Evolutionary conservation across 2,797 vertebrate genomes (phyloP), one percentile per base, ranked within the genome.

Genomic region (Columba guinea): DNA sequence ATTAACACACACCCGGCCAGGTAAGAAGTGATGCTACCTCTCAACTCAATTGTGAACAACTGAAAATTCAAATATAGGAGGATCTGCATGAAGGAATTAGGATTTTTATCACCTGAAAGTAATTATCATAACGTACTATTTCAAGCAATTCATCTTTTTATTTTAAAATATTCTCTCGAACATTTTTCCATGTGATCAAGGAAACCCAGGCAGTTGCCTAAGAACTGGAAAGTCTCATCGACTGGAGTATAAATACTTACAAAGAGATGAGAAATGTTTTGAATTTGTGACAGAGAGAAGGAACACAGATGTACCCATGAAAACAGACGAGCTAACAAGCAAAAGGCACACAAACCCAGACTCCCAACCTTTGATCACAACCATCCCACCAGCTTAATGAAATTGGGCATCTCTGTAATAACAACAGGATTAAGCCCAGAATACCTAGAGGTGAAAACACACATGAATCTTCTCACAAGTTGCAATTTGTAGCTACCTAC

Each of bases 401-500:
- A 59, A 68, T 21, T 18, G 32, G 41, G 44, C 35, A 16, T 2
- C 12, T 52, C 21, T 58, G 6, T 11, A 82, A 5, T 16, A 84
- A n/a, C 41, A 63, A 53, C 67, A 89, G 49, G 53, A 65, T 73
- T 68, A 87, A 62, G 41, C 19, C 46, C 30, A 65, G 41, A 75
- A 78, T 32, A 77, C 39, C 16, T 41, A 52, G 13, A 75, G 8
- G 28, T 18, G 15, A 84, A 84, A 90, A 87, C 32, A 23, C 4
- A 32, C 17, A 56, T 3, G 23, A 53, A 59, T 24, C 27, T 51
- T 48, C 63, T 78, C 56, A 75, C 39, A 82, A 59, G 26, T 26
- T 73, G 59, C 55, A 91, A 7, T 82, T 81, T 67, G 84, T 22
- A 80, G 52, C 80, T 74, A 96, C 96, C 94, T 96, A 97, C 94